Evolutionary conservation across 2,797 vertebrate species (phyloP), one percentile per base, ranked within the genome.

Genomic region (Varecia variegata): DNA sequence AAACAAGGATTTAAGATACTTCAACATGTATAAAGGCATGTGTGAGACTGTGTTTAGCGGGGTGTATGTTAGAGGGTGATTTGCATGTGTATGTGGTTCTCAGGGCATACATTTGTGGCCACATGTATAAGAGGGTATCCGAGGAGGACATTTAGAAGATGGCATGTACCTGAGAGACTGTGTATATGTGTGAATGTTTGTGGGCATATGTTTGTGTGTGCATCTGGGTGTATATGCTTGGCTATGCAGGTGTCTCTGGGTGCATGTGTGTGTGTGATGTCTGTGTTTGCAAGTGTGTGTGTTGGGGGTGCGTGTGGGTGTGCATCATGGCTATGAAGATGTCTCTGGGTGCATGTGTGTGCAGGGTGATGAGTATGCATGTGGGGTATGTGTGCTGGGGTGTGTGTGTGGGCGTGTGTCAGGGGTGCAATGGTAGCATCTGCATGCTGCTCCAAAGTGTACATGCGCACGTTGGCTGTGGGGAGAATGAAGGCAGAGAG

Each of bases 381-480:
- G 45, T 13, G n/a, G 17, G 23, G 32, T 23, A 9, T 60, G 20
- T 6, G 3, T n/a, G 67, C 2, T 79, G 52, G 13, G 17, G 11
- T 11, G 3, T 27, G 32, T 14, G 25, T 23, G 17, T n/a, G 14
- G 7, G 14, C 3, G 1, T 21, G 17, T 70, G 56, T 47, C 12
- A 8, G 56, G 40, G 38, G 15, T 40, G 45, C 79, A 15, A 0
- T 23, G 56, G 38, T 62, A 65, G 6, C 32, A 20, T n/a, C 56
- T 7, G 10, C n/a, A 18, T 68, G 54, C 73, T 87, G n/a, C 74
- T 83, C 25, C 38, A 60, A 35, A 9, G 21, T 47, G 7, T 13
- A 30, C 12, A 1, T 8, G 12, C 52, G 3, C 7, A 25, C 1
- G 0, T 23, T 85, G 60, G 47, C 10, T 56, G 7, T 0, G 43